Conservation (phyloP, 1,140 invertebrate species). For the Portunus trituberculatus region DNA sequence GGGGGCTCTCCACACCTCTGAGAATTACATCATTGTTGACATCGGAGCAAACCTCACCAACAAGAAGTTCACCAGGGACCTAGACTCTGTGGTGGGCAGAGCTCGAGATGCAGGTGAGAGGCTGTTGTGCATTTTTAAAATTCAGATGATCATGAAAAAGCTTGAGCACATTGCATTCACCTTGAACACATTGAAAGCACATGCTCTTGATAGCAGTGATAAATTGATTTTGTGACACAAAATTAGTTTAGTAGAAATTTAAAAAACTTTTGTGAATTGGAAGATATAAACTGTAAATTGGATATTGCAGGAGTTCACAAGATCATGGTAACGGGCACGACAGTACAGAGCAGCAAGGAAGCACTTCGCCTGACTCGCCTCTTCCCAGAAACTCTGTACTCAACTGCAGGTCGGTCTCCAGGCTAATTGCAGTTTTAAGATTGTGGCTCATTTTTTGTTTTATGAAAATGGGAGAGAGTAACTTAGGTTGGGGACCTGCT, state of each 20-base stretch:
- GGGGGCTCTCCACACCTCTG: slow-evolving; percentile 56
- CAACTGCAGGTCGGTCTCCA: slow-evolving; percentile 88
- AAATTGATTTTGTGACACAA: no score
- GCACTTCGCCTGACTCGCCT: slow-evolving; percentile 92
- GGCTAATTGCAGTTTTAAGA: no score
- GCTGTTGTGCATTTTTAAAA: not conserved
- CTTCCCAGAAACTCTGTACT: slow-evolving; percentile 94
- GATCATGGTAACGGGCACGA: slow-evolving; percentile 96
- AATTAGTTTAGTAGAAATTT: not conserved
- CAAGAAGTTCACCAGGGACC: slow-evolving; percentile 95
- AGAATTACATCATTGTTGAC: slow-evolving; percentile 94
- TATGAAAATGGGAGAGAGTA: no score
- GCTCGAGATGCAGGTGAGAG: slow-evolving; percentile 92
- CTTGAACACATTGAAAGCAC: no score
- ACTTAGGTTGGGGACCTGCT: no score
- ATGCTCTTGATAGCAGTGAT: no score
- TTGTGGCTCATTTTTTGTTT: no score
- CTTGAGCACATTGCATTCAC: not conserved
- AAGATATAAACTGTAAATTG: not conserved
- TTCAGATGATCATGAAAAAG: no score
- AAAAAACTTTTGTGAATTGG: not conserved
- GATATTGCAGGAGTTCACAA: slow-evolving; percentile 90
- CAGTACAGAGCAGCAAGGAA: slow-evolving; percentile 93
- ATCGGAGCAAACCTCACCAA: slow-evolving; percentile 97
- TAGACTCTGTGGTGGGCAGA: slow-evolving; percentile 94